These are phyloP conservation scores for Perizoma flavofasciatum DNA, from an alignment of 2,888 invertebrate species.

Conservation along the genomic window DNA sequence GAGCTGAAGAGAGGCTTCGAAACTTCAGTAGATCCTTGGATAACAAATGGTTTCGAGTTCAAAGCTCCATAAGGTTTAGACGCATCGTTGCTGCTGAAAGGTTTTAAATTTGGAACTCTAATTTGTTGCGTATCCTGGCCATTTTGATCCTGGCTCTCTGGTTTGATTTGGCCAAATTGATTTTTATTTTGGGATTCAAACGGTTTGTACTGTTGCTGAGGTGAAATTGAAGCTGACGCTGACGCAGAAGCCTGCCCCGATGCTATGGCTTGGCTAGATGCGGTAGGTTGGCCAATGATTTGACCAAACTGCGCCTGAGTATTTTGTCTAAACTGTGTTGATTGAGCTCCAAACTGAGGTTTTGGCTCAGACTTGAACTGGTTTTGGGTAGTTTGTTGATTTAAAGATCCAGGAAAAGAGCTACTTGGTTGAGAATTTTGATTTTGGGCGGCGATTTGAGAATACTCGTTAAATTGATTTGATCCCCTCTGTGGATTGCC, in stretches of 20 bases:
- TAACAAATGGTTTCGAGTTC: constrained; percentile 2
- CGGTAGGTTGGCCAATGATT: constrained; percentile 23
- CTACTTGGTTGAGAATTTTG: not conserved
- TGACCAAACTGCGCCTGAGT: constrained; percentile 17
- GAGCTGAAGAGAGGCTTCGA: constrained; percentile 26
- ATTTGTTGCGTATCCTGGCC: constrained; percentile 9
- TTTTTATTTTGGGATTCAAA: constrained; percentile 16
- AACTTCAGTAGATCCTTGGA: not conserved
- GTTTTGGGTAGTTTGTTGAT: constrained; percentile 29
- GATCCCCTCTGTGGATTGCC: constrained; percentile 6
- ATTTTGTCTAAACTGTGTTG: constrained; percentile 16
- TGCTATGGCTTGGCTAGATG: constrained; percentile 24
- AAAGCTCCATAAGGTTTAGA: constrained; percentile 13
- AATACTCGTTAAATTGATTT: constrained; percentile 24
- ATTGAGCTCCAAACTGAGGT: constrained; percentile 37
- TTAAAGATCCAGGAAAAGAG: constrained; percentile 12
- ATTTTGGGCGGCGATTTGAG: constrained; percentile 6
- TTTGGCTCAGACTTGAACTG: constrained; percentile 38
- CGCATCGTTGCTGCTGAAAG: constrained; percentile 4
- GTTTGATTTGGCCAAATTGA: constrained; percentile 14
- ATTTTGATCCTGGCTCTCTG: constrained; percentile 7
- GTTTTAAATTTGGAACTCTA: constrained; percentile 6
- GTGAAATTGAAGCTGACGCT: constrained; percentile 13
- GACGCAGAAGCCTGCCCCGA: constrained; percentile 25
- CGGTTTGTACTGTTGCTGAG: constrained; percentile 21